Base-by-base conservation (phyloP, 2,113 vertebrate genomes). In the Siniperca knerii region DNA sequence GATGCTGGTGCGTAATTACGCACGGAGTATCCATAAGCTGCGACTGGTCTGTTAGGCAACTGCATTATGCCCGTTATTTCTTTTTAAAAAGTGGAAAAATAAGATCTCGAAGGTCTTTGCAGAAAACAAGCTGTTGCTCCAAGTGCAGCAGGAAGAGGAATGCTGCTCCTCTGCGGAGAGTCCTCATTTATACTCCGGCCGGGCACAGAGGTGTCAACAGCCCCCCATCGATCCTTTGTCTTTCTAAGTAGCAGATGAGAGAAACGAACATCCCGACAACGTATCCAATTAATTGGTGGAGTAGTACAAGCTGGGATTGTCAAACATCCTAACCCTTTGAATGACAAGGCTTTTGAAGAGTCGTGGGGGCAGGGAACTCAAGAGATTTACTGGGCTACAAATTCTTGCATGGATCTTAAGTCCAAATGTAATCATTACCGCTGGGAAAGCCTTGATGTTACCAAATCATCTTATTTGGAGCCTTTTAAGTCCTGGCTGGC, bases 251-350 rank as follows among this genome's bases (percentile, higher is more conserved):
- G 90, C 91, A 95, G 93, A 95, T 96, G 95, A 96, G 95, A 94
- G 94, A 92, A 93, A 83, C 87, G 93, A 95, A 94, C 92, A 94
- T 94, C 92, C 91, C 94, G 88, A 95, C 94, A 95, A 95, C 92
- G 93, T 91, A 94, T 96, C 95, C 95, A 95, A 96, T 96, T 96
- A 96, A 96, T 95, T 95, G 96, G 95, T 92, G 94, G 92, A 95
- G 93, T 94, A 90, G 92, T 95, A 95, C 95, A 96, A 95, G 93
- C 94, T 94, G 95, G 89, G 95, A 91, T 93, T 95, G 95, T 96
- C 95, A 96, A 95, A 95, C 93, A 95, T 94, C 93, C 94, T 94
- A 85, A 91, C 87, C 90, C 94, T 95, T 95, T 94, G 93, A 95
- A 94, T 94, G 92, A 92, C 90, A 87, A 94, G 91, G 83, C 93